Evolutionary conservation across 1,140 invertebrate species (phyloP), one percentile per base, ranked within the genome.

Genomic region (Cheumatopsyche charites): DNA sequence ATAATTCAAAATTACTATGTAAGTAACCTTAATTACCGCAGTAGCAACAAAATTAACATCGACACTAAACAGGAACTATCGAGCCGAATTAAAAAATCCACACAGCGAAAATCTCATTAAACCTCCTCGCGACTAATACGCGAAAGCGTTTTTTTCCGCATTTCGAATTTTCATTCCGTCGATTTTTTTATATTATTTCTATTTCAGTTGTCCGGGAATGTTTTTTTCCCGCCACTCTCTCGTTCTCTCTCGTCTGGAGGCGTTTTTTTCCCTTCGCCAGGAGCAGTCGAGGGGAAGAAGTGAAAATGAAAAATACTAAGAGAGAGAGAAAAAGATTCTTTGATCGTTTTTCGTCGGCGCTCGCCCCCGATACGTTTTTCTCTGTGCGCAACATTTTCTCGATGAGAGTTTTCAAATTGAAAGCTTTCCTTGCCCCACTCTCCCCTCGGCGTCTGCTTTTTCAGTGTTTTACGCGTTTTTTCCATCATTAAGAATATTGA

Each of bases 331-430:
- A 26, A 19, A 58, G 55, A 23, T 58, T 58, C 55, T 58, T 58
- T 58, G 55, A 58, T 58, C 55, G 55, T 58, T 58, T 58, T 58
- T 58, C 13, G 17, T 23, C 55, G 19, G 21, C 21, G 21, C 55
- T 9, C 13, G 21, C 9, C 29, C 29, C 29, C 29, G 29, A 36
- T 17, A 58, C 23, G 21, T 19, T 17, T 58, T 52, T 42, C 12
- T 58, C 55, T 26, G 55, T 13, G 55, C 55, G 55, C 55, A 58
- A 58, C 55, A 58, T 58, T 58, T 58, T 58, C 55, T 23, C 55
- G 21, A 58, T 58, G 55, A 58, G 23, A 26, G 55, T 26, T 58
- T 58, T 26, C 47, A 52, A 52, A 52, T 52, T 52, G 47, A 52
- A 52, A 52, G 47, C 47, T 58, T 12, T 58, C 23, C 23, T 58